These are phyloP conservation scores for Hydrolagus colliei DNA, from an alignment of 2,797 vertebrate species.

Conservation along the genomic window DNA sequence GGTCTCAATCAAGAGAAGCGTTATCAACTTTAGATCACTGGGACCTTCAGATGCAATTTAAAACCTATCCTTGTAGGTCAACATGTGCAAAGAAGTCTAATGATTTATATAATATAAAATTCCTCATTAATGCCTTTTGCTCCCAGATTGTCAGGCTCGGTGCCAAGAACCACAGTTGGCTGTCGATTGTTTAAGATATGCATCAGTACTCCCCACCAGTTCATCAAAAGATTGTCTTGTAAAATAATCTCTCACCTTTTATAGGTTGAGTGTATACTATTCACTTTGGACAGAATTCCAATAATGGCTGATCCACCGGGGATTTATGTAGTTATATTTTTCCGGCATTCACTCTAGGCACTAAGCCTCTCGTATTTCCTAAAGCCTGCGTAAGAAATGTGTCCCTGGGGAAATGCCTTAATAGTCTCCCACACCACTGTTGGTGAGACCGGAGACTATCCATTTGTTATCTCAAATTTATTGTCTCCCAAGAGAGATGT, in stretches of 20 bases:
- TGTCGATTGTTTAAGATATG: not conserved
- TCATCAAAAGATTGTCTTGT: slow-evolving; percentile 1
- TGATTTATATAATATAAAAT: slow-evolving; percentile 17
- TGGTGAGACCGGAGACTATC: not conserved
- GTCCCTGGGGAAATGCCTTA: not conserved
- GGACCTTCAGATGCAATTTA: too few relatives aligned
- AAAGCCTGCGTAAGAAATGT: not conserved
- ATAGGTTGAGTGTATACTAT: slow-evolving; percentile 3
- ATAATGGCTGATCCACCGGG: not conserved
- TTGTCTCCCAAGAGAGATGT: not conserved
- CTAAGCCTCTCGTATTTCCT: not conserved
- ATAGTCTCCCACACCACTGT: not conserved
- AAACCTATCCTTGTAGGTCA: not conserved
- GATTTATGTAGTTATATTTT: not conserved
- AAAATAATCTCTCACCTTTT: not conserved
- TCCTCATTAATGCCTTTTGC: slow-evolving; percentile 3
- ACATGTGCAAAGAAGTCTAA: not conserved
- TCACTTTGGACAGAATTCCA: not conserved
- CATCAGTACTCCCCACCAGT: not conserved
- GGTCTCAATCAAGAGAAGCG: too few relatives aligned
- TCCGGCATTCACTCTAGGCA: not conserved
- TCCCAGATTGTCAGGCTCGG: not conserved
- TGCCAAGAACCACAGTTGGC: not conserved
- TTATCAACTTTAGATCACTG: not conserved
- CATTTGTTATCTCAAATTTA: not conserved